Base-by-base conservation (phyloP, 1,140 invertebrate species). In the Alviniconcha marisindica region DNA sequence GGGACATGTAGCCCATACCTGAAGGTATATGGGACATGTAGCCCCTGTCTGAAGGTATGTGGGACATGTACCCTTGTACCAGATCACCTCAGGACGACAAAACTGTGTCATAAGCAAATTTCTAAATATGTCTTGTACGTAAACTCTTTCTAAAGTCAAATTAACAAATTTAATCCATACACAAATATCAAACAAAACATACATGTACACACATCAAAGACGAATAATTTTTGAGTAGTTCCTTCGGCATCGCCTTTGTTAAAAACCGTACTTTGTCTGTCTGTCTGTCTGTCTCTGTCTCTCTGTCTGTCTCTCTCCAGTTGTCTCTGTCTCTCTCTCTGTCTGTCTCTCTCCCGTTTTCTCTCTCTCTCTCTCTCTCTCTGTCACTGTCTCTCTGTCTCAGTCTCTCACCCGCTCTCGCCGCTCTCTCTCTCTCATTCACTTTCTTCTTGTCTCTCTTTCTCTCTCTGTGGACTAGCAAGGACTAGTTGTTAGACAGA, bases 231-330 rank as follows among this genome's bases (percentile, higher is more conserved):
- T 21, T n/a, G 15, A 18, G 21, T n/a, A n/a, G 21, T 60, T n/a
- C 28, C 56, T 60, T n/a, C 28, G 21, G 21, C 56, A n/a, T n/a
- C 28, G 21, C 28, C 56, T 66, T 33, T 66, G 28, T 10, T 66
- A 5, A 33, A 7, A 33, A 7, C 14, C 28, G 5, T 15, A 33
- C 60, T 66, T 31, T 66, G 28, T 66, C 60, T 66, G 28, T 66
- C 60, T 66, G 28, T 66, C 60, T 66, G 28, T 66, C 60, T 66
- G 28, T 66, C 60, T 66, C 60, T 66, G 5, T 66, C 60, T 66
- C 7, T 33, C 3, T 66, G n/a, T 66, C 7, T 66, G n/a, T 66
- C 2, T 66, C 7, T 66, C 2, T 66, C 7, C 36, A 4, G 31
- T 1, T 66, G n/a, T 66, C 7, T 66, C 7, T 66, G n/a, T 66